These are phyloP conservation scores for Rhorus exstirpatorius DNA, from an alignment of 2,888 invertebrate genomes.

Conservation along the genomic window DNA sequence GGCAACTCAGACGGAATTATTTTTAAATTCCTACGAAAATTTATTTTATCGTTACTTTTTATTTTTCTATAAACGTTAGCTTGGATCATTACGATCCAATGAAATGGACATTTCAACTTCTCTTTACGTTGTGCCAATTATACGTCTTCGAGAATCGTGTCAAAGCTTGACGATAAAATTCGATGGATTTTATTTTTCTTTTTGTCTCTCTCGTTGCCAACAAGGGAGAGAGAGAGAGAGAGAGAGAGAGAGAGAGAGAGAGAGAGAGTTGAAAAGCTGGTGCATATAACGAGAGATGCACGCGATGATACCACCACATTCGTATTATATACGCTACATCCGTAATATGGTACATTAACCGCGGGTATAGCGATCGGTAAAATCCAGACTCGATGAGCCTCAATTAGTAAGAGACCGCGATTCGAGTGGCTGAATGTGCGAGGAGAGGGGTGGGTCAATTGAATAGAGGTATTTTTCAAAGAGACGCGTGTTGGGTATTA, in stretches of 20 bases:
- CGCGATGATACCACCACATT: conserved; percentile 39
- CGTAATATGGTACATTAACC: conserved; percentile 1
- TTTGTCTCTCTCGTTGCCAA: conserved; percentile 10
- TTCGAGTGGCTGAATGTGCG: conserved; percentile 24
- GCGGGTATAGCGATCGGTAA: conserved; percentile 27
- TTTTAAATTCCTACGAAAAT: background rate
- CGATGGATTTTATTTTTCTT: conserved; percentile 45
- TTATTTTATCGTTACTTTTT: background rate
- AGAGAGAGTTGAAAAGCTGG: conserved; percentile 7
- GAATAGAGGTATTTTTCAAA: conserved; percentile 5
- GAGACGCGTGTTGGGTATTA: too few relatives aligned
- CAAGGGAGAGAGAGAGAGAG: background rate
- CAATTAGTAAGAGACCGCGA: background rate
- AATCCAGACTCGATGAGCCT: conserved; percentile 6
- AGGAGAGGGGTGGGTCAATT: background rate
- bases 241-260: background rate
- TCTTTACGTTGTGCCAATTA: conserved; percentile 19
- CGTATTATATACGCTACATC: background rate
- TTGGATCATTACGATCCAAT: background rate
- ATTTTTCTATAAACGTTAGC: background rate
- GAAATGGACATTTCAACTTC: background rate
- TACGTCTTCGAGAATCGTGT: background rate
- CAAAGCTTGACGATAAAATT: conserved; percentile 46
- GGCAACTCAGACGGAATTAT: too few relatives aligned
- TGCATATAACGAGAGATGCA: conserved; percentile 51